phyloP scores from a whole-genome alignment of 2,797 vertebrate genomes.

The Scomberomorus guttatus region DNA sequence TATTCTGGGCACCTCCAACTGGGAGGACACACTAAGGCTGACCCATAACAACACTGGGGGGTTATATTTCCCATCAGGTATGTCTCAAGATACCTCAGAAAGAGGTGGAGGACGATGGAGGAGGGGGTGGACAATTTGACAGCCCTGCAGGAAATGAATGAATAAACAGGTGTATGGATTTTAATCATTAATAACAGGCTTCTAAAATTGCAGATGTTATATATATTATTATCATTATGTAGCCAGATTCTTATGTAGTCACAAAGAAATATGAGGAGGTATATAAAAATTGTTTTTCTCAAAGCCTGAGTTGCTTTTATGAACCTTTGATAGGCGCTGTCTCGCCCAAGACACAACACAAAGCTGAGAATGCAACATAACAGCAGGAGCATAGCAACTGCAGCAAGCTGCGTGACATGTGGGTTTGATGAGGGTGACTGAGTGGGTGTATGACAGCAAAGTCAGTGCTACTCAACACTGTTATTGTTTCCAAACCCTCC shows the following conservation, averaged over 20 bases:
- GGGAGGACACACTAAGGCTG: slow-evolving; percentile 14
- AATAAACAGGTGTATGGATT: background rate
- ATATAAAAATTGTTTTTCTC: background rate
- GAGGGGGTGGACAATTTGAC: background rate
- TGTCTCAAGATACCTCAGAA: slow-evolving; percentile 1
- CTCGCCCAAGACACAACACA: slow-evolving; percentile 31
- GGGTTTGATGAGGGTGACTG: slow-evolving; percentile 58
- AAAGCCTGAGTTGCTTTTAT: slow-evolving; percentile 16
- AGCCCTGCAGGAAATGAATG: background rate
- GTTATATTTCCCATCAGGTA: slow-evolving; percentile 12
- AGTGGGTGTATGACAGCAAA: slow-evolving; percentile 64
- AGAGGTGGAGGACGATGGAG: background rate
- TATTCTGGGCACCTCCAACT: slow-evolving; percentile 14
- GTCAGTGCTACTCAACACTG: slow-evolving; percentile 42
- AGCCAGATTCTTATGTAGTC: background rate
- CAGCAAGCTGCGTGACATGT: slow-evolving; percentile 42
- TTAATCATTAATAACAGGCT: too few species aligned
- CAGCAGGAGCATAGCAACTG: slow-evolving; percentile 46
- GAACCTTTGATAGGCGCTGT: slow-evolving; percentile 26
- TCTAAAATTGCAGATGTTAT: background rate
- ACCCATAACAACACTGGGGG: slow-evolving; percentile 9
- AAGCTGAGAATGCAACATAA: slow-evolving; percentile 27
- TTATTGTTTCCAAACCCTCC: slow-evolving; percentile 38
- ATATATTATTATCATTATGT: background rate
- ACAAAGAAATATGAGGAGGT: background rate